Conservation (phyloP, 2,888 invertebrate species). For the Andrena trimmerana region DNA sequence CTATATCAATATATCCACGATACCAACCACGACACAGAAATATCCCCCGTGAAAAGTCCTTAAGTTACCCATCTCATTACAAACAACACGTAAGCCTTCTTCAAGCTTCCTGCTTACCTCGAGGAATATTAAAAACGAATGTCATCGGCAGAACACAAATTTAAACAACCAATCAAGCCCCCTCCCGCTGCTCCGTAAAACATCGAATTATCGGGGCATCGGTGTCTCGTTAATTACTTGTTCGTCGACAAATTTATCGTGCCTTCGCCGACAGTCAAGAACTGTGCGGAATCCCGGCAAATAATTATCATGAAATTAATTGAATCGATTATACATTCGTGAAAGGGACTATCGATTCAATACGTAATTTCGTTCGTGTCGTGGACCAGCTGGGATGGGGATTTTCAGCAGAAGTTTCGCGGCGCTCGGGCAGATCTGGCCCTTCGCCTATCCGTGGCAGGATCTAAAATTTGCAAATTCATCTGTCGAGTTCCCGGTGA, state of each 20-base stretch:
- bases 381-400: background rate
- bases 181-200: too few relatives aligned
- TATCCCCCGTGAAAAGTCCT: too few relatives aligned
- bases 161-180: too few relatives aligned
- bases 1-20: too few relatives aligned
- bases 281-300: slow-evolving; percentile 20
- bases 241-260: slow-evolving; percentile 7
- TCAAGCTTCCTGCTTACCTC: too few relatives aligned
- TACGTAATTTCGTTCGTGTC: slow-evolving; percentile 12
- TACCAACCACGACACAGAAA: too few relatives aligned
- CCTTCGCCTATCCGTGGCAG: slow-evolving; percentile 1
- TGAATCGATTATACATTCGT: slow-evolving; percentile 56
- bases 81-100: too few relatives aligned
- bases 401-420: slow-evolving; percentile 25
- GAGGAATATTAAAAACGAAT: too few relatives aligned
- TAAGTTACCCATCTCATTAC: too few relatives aligned
- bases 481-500: slow-evolving; percentile 29
- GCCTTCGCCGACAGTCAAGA: background rate
- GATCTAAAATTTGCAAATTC: slow-evolving; percentile 56
- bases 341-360: slow-evolving; percentile 53
- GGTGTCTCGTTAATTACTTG: slow-evolving; percentile 35
- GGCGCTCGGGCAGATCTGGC: slow-evolving; percentile 15
- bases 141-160: too few relatives aligned
- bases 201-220: background rate
- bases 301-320: slow-evolving; percentile 54